Conservation (phyloP, 1,140 invertebrate species). For the Aphis gossypii region DNA sequence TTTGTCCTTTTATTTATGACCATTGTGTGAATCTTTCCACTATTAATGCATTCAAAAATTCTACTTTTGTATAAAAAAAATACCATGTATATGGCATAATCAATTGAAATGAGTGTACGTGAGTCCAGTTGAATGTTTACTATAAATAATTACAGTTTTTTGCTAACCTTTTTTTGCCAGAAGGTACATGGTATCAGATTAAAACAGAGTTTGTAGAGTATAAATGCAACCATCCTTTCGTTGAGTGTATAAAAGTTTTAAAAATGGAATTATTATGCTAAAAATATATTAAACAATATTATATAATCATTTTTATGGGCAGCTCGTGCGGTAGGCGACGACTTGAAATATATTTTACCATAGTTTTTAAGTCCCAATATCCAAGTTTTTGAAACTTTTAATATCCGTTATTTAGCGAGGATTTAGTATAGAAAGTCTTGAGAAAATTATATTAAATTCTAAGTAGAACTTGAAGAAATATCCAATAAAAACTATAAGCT, state of each 20-base stretch:
- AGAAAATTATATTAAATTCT: slow-evolving; percentile 29
- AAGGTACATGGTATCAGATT: not conserved
- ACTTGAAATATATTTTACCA: not conserved
- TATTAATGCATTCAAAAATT: slow-evolving; percentile 9
- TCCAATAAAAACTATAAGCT: not conserved
- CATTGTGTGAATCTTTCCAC: not conserved
- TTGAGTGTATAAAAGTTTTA: not conserved
- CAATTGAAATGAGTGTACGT: not conserved
- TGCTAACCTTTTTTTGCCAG: not conserved
- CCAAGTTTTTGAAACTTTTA: slow-evolving; percentile 18
- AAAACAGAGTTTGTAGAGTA: not conserved
- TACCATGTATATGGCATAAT: not conserved
- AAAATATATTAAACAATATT: not conserved
- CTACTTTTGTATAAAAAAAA: not conserved
- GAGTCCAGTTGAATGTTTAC: not conserved
- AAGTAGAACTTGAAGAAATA: not conserved
- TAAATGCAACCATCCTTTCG: not conserved
- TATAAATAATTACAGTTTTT: slow-evolving; percentile 10
- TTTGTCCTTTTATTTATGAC: slow-evolving; percentile 8
- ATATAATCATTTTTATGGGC: not conserved
- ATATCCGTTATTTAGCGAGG: slow-evolving; percentile 8
- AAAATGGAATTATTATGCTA: not conserved
- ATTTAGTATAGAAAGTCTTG: not conserved
- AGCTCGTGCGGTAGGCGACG: not conserved
- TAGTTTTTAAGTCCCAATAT: not conserved